phyloP scores from a whole-genome alignment of 2,113 vertebrate species.

The Alligator mississippiensis region DNA sequence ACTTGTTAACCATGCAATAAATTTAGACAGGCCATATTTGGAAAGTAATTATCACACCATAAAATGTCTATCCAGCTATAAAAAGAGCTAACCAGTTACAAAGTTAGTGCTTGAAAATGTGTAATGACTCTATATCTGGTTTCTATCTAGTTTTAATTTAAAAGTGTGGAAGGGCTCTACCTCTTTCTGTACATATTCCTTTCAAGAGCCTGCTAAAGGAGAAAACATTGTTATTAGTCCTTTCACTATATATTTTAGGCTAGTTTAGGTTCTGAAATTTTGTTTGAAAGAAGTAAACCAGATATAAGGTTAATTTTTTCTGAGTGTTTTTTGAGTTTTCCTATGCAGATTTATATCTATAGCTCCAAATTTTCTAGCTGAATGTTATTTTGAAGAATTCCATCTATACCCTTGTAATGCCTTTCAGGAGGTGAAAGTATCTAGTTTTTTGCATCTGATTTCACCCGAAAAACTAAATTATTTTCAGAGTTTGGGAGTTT shows the following conservation, averaged over 20 bases:
- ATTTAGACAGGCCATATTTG: no score
- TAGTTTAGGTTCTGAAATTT: neutral
- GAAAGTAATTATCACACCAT: no score
- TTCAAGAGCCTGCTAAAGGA: neutral
- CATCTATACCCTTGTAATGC: neutral
- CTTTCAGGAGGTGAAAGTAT: neutral
- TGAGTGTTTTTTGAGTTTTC: neutral
- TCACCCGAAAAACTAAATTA: slow-evolving; percentile 50
- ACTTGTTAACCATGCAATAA: no score
- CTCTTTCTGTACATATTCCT: neutral
- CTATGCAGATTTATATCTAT: neutral
- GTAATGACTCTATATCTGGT: no score
- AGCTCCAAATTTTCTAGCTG: neutral
- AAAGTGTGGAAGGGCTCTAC: no score
- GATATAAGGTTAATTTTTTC: neutral
- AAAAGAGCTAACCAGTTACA: no score
- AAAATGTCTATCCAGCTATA: no score
- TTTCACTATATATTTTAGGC: fast-evolving
- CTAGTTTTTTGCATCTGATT: slow-evolving; percentile 37
- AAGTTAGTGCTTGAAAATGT: no score
- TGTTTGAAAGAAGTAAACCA: neutral
- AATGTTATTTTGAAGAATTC: neutral
- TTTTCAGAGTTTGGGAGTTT: slow-evolving; percentile 50
- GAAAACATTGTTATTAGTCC: neutral
- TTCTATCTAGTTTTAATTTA: no score